Percentiles rank a stretch among this genome's conserved stretches.
Evolutionary conservation across 2,113 vertebrate genomes (phyloP).

Genomic region (Charadrius vociferus): DNA sequence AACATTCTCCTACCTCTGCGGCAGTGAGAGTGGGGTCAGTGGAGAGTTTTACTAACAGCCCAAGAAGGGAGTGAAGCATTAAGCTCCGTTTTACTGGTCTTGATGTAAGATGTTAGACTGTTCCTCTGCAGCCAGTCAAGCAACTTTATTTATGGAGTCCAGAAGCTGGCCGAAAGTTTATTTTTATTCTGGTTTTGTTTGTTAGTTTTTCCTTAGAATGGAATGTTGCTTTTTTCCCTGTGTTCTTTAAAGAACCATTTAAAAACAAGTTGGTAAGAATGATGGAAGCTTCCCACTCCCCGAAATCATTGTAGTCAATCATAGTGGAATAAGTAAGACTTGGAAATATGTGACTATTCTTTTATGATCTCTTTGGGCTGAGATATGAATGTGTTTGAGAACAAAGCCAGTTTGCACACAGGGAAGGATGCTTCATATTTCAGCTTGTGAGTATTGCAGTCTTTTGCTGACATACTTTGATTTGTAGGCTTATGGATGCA

Average conservation of each 20-base stretch:
- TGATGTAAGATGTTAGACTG: not conserved
- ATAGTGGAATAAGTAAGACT: not conserved
- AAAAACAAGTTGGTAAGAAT: not conserved
- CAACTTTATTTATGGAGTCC: not conserved
- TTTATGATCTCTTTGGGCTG: not conserved
- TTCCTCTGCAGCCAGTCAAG: not conserved
- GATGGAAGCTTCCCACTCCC: no score
- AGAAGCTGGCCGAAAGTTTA: not conserved
- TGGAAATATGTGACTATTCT: not conserved
- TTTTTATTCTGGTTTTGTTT: conserved; percentile 8
- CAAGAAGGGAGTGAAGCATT: not conserved
- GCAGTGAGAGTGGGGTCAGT: not conserved
- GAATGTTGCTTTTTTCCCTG: not conserved
- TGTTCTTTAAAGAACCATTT: not conserved
- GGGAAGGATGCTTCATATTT: not conserved
- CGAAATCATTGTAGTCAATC: not conserved
- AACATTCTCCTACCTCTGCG: not conserved
- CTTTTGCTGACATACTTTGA: not conserved
- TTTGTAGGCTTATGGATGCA: not conserved
- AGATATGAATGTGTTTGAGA: not conserved
- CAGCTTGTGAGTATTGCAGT: not conserved
- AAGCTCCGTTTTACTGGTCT: not conserved
- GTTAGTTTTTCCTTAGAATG: not conserved
- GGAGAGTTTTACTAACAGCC: not conserved
- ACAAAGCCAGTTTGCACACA: not conserved